Percentiles rank a stretch among this genome's conserved stretches.
phyloP scores from a whole-genome alignment of 2,797 vertebrate genomes.

The Lithobates sylvaticus region DNA sequence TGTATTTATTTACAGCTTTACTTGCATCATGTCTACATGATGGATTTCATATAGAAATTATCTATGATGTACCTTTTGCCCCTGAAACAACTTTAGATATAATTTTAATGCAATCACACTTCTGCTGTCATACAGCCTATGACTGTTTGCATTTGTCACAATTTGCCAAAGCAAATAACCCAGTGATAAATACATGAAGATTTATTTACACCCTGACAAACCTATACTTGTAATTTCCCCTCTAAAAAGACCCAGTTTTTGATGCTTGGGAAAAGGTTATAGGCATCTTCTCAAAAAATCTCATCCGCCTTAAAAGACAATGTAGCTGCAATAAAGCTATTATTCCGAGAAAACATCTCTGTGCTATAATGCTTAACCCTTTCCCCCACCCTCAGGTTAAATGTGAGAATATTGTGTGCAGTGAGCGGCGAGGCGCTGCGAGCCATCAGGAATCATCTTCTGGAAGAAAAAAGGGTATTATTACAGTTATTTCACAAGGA shows the following conservation, averaged over 20 bases:
- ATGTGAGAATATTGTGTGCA: background rate
- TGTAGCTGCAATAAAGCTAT: conserved; percentile 29
- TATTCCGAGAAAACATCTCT: background rate
- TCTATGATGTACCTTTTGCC: background rate
- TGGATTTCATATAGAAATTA: background rate
- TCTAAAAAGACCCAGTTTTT: background rate
- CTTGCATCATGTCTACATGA: background rate
- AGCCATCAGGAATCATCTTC: conserved; percentile 43
- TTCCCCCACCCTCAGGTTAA: background rate
- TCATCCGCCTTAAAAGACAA: background rate
- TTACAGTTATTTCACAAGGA: conserved; percentile 37
- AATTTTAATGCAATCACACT: background rate
- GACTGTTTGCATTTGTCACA: conserved; percentile 19
- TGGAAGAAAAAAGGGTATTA: conserved; percentile 45
- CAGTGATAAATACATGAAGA: conserved; percentile 1
- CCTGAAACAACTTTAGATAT: background rate
- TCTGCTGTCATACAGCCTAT: background rate
- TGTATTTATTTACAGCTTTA: background rate
- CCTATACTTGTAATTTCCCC: conserved; percentile 32
- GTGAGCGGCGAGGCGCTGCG: background rate
- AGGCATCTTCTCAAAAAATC: conserved; percentile 10
- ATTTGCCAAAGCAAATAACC: background rate
- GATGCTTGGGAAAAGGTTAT: background rate
- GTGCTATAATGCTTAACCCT: conserved; percentile 9
- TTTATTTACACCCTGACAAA: conserved; percentile 25